These are phyloP conservation scores for Sebastes hubbsi DNA, from an alignment of 2,797 vertebrate genomes.

Conservation along the genomic window DNA sequence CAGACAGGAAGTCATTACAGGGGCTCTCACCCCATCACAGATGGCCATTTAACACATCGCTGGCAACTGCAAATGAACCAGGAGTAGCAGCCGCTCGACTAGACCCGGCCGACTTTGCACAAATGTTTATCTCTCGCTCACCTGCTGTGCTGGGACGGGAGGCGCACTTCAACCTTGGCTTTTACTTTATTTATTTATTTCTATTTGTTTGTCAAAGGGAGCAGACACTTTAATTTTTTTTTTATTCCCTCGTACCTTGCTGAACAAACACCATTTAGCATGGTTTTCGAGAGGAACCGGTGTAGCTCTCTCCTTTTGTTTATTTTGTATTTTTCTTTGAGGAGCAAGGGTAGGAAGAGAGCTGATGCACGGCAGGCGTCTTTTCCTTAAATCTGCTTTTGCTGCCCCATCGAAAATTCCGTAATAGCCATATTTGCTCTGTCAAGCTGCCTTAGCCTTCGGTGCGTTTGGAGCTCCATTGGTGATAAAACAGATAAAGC, in stretches of 20 bases:
- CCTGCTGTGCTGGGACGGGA: slow-evolving; percentile 63
- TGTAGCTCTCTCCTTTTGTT: neutral
- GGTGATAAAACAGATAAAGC: slow-evolving; percentile 77
- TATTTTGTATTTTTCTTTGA: slow-evolving; percentile 7
- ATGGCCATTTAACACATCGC: slow-evolving; percentile 83
- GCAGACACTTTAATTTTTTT: slow-evolving; percentile 1
- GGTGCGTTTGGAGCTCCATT: slow-evolving; percentile 51
- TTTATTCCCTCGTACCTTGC: neutral
- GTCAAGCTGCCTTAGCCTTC: slow-evolving; percentile 64
- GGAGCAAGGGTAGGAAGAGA: neutral
- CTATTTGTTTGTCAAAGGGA: slow-evolving; percentile 23
- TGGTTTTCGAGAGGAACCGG: neutral
- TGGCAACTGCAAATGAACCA: slow-evolving; percentile 78
- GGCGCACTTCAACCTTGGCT: slow-evolving; percentile 49
- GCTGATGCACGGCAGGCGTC: slow-evolving; percentile 13
- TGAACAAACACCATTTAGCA: slow-evolving; percentile 16
- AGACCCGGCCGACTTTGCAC: slow-evolving; percentile 62
- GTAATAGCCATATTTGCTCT: slow-evolving; percentile 60
- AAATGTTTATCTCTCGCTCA: slow-evolving; percentile 73
- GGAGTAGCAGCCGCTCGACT: slow-evolving; percentile 64
- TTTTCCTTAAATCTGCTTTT: slow-evolving; percentile 33
- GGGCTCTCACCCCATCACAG: slow-evolving; percentile 73
- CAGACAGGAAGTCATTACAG: slow-evolving; percentile 77
- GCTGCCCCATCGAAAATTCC: slow-evolving; percentile 47
- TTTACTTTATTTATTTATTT: slow-evolving; percentile 34